phyloP scores from a whole-genome alignment of 2,797 vertebrate species.

The Scyliorhinus canicula region DNA sequence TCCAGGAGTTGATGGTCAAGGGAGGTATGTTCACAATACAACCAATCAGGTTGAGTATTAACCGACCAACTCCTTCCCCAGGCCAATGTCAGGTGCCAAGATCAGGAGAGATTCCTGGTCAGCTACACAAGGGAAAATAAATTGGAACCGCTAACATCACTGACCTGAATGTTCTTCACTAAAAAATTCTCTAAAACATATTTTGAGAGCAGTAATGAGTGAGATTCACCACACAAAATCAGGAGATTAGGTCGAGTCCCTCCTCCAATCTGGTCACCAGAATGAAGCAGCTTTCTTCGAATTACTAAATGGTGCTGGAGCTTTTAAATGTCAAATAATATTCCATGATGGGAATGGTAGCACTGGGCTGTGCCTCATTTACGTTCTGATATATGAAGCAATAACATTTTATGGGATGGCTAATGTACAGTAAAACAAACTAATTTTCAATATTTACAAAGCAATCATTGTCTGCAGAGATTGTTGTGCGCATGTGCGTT shows the following conservation, averaged over 20 bases:
- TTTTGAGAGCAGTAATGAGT: neutral
- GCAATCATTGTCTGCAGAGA: neutral
- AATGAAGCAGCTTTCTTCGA: neutral
- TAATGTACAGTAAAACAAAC: conserved; percentile 20
- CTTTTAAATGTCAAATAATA: neutral
- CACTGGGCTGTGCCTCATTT: neutral
- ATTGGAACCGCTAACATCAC: neutral
- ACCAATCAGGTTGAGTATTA: neutral
- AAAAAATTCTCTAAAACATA: too few species aligned
- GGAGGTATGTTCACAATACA: neutral
- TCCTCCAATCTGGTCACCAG: neutral
- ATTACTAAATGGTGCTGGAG: neutral
- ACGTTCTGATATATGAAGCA: neutral
- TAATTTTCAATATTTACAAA: neutral
- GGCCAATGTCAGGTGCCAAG: neutral
- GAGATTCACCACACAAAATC: neutral
- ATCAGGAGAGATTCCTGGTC: neutral
- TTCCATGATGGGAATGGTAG: neutral
- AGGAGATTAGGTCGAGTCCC: neutral
- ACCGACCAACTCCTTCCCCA: neutral
- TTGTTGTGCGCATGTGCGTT: neutral
- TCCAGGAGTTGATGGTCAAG: too few species aligned
- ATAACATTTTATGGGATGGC: neutral
- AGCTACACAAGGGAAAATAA: neutral
- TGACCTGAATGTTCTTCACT: neutral